Conservation (phyloP, 1,140 invertebrate genomes). For the Drosophila sp. region DNA sequence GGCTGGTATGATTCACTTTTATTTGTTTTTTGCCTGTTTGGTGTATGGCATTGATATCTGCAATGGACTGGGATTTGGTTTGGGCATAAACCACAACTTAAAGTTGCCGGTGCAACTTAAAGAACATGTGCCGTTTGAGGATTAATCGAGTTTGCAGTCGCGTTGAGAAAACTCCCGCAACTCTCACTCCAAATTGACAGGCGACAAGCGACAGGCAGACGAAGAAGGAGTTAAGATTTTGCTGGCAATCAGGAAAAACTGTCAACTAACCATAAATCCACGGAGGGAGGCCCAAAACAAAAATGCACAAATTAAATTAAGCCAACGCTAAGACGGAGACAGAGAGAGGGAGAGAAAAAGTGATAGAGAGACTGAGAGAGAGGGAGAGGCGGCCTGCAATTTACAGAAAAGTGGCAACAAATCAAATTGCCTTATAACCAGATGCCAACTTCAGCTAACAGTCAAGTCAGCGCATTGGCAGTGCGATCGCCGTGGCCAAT, state of each 20-base stretch:
- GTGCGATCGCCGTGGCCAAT: conserved; percentile 60
- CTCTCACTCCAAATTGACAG: conserved; percentile 42
- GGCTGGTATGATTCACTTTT: conserved; percentile 1
- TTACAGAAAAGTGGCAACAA: conserved; percentile 73
- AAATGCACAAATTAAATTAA: conserved; percentile 76
- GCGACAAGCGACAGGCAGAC: no score
- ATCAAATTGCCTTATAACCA: conserved; percentile 78
- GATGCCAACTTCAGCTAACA: conserved; percentile 11
- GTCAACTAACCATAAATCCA: conserved; percentile 74
- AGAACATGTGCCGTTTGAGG: not conserved
- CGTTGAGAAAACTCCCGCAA: conserved; percentile 27
- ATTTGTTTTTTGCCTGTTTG: conserved; percentile 23
- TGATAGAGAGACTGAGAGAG: conserved; percentile 27
- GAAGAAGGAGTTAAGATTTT: conserved; percentile 25
- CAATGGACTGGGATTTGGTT: conserved; percentile 39
- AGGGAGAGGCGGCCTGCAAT: conserved; percentile 71
- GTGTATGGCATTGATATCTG: conserved; percentile 59
- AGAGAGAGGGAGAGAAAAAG: no score
- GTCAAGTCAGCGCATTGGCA: conserved; percentile 6
- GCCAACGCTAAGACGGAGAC: conserved; percentile 26
- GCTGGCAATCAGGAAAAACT: conserved; percentile 66
- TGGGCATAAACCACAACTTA: conserved; percentile 28
- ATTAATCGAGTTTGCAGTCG: not conserved
- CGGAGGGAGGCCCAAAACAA: conserved; percentile 35
- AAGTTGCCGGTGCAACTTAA: conserved; percentile 16